Base-by-base conservation (phyloP, 2,113 vertebrate genomes). In the Rissa tridactyla region DNA sequence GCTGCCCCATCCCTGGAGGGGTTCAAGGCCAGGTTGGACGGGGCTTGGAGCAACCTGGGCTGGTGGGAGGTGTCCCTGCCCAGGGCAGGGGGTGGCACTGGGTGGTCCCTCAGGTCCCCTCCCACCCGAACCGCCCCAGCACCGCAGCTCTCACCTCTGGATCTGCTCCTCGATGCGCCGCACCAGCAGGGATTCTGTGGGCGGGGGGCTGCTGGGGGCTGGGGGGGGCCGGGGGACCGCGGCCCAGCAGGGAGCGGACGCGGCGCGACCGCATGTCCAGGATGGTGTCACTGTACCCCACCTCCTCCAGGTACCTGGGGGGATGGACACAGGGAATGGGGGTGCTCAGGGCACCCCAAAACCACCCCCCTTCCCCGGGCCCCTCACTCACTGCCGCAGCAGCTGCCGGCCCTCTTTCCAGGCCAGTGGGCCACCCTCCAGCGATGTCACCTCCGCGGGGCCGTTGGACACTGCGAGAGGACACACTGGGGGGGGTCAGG, bases 331-430 rank as follows among this genome's bases (percentile, higher is more conserved):
- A 13, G 11, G 40, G 23, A 71, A 51, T 6, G n/a, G n/a, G 49
- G 69, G 69, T 8, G 69, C 26, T 71, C 18, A 22, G 49, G 47
- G n/a, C 26, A 71, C 49, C 69, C 69, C n/a, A 71, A 15, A 71
- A 4, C 22, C 29, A 8, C 36, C 21, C 5, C 8, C 8, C 60
- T n/a, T 23, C 60, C 15, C 23, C 23, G n/a, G 9, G 2, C 13
- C 20, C 32, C 57, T 44, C 64, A 97, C 99, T 97, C 98, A 99
- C 99, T 99, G 99, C 94, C 99, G 98, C 95, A 99, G 97, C 87
- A 99, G 98, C 94, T 99, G 99, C 60, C 99, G 98, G 21, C 99
- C 99, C 92, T 99, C 99, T 80, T 99, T 99, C 99, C 99, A 99
- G 44, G 98, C 98, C 98, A 99, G 97, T 34, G 99, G 99, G 98